Evolutionary conservation across 2,797 vertebrate species (phyloP), one percentile per base, ranked within the genome.

Genomic region (Sorex maritimensis): DNA sequence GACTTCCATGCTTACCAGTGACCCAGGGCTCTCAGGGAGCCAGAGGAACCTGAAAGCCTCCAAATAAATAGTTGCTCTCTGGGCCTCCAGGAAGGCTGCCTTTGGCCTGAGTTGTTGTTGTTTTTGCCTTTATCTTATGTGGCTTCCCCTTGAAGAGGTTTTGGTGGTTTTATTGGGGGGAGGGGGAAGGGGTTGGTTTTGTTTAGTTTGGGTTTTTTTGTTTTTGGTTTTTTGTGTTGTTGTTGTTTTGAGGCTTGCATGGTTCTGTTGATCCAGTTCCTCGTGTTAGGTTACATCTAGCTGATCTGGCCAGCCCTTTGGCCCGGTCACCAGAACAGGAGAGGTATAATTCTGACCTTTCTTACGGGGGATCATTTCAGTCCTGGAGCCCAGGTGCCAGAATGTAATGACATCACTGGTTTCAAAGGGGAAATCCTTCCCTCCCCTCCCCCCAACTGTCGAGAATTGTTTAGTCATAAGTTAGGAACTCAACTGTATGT

Each of bases 1-100:
- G 94, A 97, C 93, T 86, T 95, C 61, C 90, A 72, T 95, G 67
- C 44, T 4, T 90, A 95, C 97, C 93, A 49, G 81, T 97, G 94
- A 80, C 82, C 75, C 61, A 93, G 63, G 77, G 92, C 19, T 88
- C 90, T 23, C 73, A 94, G 91, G 74, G 44, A 15, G 49, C 30
- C 63, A 23, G 13, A 49, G 90, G 58, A 71, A 5, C 68, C 91
- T 71, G 14, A 61, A 88, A 88, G 17, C 17, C 17, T 23, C 17
- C 3, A n/a, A 67, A 80, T 23, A 44, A 3, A 28, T 21, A 30
- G 14, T 58, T 93, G 86, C 41, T 74, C 41, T n/a, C 24, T 71
- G 82, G 78, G 69, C 71, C 86, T 52, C 74, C 23, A 75, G 71
- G 49, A 75, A 78, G 41, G 86, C 28, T 28, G n/a, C 73, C 17